phyloP scores from a whole-genome alignment of 37 sponge, comb jelly and placozoan genomes.

The Aplysina aerophoba region DNA sequence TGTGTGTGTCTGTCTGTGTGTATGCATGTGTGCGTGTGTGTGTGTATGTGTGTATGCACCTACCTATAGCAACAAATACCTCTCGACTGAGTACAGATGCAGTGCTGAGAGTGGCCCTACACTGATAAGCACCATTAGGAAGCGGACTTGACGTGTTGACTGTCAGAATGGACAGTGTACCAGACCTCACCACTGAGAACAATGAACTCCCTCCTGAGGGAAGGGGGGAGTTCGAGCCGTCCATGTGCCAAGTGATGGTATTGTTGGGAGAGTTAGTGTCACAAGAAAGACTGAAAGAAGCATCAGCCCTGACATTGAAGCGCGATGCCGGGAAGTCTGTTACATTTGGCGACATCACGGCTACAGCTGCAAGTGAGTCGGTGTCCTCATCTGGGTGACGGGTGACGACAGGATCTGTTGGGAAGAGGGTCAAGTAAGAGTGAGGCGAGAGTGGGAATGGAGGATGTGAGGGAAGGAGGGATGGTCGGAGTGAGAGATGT shows the following conservation, averaged over 20 bases:
- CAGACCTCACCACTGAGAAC: neutral
- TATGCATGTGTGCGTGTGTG: neutral
- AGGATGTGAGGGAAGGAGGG: neutral
- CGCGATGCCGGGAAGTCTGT: neutral
- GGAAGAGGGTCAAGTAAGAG: no score
- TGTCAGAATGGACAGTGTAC: neutral
- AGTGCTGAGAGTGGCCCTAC: neutral
- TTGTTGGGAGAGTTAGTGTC: neutral
- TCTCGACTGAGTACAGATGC: neutral
- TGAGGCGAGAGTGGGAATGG: no score
- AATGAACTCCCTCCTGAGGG: neutral
- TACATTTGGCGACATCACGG: neutral
- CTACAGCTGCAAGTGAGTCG: no score
- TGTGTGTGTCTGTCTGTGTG: no score
- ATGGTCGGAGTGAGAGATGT: no score
- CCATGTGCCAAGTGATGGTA: constrained; percentile 1
- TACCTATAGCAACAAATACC: neutral
- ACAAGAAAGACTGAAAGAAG: neutral
- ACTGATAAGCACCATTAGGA: neutral
- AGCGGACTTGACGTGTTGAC: neutral
- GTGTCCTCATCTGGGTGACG: neutral
- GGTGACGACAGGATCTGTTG: neutral
- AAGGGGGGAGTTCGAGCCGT: neutral
- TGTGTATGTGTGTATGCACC: neutral
- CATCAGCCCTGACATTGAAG: neutral